Evolutionary conservation across 2,888 invertebrate genomes (phyloP).

Genomic region (Malachius bipustulatus): DNA sequence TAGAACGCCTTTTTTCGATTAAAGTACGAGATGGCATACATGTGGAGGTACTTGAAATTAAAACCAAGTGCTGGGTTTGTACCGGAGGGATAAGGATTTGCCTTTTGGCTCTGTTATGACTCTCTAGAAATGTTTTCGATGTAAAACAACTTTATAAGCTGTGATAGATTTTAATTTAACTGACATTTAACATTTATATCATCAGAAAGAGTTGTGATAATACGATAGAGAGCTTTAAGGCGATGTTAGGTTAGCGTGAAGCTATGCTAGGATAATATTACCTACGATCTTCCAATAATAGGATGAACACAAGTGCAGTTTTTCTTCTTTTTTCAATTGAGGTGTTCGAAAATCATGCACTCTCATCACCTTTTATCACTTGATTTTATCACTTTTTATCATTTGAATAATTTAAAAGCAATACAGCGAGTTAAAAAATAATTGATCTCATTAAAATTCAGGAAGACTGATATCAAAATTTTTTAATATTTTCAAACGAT

Average conservation of each 20-base stretch:
- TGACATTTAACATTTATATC: background rate
- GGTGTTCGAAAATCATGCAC: too few relatives aligned
- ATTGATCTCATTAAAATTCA: too few relatives aligned
- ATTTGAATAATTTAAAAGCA: too few relatives aligned
- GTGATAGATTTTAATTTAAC: constrained; percentile 34
- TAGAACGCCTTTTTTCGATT: too few relatives aligned
- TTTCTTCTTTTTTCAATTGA: constrained; percentile 9
- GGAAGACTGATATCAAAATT: too few relatives aligned
- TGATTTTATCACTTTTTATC: too few relatives aligned
- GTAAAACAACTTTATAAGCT: constrained; percentile 36
- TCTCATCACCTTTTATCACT: too few relatives aligned
- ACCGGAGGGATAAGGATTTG: background rate
- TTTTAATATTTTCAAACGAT: too few relatives aligned
- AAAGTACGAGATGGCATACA: too few relatives aligned
- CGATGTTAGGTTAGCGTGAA: background rate
- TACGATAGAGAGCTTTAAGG: background rate
- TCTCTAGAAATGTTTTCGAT: constrained; percentile 21
- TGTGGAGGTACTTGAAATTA: too few relatives aligned
- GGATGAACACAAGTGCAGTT: constrained; percentile 17
- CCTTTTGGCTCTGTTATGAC: background rate
- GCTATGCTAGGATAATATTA: constrained; percentile 15
- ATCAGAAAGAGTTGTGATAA: background rate
- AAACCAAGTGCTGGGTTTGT: too few relatives aligned
- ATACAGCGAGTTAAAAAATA: too few relatives aligned
- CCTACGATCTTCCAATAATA: constrained; percentile 15